Conservation (phyloP, 2,888 invertebrate genomes). For the Meteorus cinctellus region DNA sequence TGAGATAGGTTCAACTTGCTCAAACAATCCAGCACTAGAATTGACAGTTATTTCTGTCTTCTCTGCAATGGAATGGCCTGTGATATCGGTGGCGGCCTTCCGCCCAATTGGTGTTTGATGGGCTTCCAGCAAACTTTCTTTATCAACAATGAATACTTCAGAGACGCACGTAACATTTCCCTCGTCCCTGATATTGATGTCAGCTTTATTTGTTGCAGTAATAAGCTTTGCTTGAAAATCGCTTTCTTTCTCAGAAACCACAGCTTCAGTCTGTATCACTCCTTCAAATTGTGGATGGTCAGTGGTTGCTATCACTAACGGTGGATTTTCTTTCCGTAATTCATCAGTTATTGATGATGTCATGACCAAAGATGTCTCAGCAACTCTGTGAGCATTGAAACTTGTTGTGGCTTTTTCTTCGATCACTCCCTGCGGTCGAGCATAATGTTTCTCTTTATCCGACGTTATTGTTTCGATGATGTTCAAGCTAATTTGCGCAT, state of each 20-base stretch:
- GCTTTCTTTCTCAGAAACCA: constrained; percentile 78
- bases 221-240: constrained; percentile 63
- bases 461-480: constrained; percentile 76
- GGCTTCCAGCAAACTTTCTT: constrained; percentile 73
- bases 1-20: constrained; percentile 56
- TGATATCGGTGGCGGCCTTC: constrained; percentile 73
- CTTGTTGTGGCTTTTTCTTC: constrained; percentile 71
- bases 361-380: constrained; percentile 77
- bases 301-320: constrained; percentile 72
- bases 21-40: constrained; percentile 70
- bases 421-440: constrained; percentile 54
- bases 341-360: constrained; percentile 74
- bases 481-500: constrained; percentile 74
- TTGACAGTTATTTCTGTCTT: constrained; percentile 74
- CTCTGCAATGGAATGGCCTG: constrained; percentile 75
- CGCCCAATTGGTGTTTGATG: constrained; percentile 70
- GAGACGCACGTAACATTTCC: constrained; percentile 75
- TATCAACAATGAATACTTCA: constrained; percentile 77
- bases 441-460: constrained; percentile 71
- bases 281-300: constrained; percentile 76
- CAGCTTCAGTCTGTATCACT: constrained; percentile 76
- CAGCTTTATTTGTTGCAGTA: constrained; percentile 63
- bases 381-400: constrained; percentile 75
- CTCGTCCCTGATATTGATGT: constrained; percentile 62
- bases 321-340: constrained; percentile 67